Percentiles rank a stretch among this genome's conserved stretches.
Conservation (phyloP, 2,888 invertebrate species). For the Leptopilina syphax region DNA sequence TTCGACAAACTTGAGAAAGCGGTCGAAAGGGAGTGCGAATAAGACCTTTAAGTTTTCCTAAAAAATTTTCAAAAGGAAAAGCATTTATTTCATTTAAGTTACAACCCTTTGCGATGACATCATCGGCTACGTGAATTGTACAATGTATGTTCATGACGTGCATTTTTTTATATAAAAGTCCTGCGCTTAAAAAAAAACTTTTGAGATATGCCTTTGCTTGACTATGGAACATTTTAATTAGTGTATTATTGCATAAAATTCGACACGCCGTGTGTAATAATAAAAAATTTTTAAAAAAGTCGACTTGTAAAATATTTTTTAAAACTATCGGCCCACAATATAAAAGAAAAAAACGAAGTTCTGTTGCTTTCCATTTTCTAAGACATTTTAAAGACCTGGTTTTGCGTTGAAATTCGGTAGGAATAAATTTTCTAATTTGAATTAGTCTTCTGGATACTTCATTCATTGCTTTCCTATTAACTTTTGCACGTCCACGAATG, state of each 20-base stretch:
- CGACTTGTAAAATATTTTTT: background rate
- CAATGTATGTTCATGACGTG: too few species aligned
- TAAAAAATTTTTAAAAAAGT: background rate
- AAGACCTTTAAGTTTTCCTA: too few species aligned
- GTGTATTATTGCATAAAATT: background rate
- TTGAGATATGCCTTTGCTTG: background rate
- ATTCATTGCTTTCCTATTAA: background rate
- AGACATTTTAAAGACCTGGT: too few species aligned
- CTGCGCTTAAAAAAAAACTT: background rate
- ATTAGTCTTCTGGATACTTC: background rate
- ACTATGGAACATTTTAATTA: background rate
- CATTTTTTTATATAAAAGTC: background rate
- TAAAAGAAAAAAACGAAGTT: too few species aligned
- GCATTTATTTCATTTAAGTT: too few species aligned
- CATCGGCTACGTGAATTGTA: too few species aligned
- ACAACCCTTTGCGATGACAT: too few species aligned
- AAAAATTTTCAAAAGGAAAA: too few species aligned
- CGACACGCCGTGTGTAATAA: constrained; percentile 6
- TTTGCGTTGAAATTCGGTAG: too few species aligned
- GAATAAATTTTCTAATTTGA: background rate
- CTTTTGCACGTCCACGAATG: background rate
- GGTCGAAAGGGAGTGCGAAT: too few species aligned
- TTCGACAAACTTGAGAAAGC: too few species aligned
- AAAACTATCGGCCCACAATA: background rate
- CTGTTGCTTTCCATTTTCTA: too few species aligned